Percentiles rank a stretch among this genome's conserved stretches.
phyloP scores from a whole-genome alignment of 2,113 vertebrate species.

The Lophura nycthemera region DNA sequence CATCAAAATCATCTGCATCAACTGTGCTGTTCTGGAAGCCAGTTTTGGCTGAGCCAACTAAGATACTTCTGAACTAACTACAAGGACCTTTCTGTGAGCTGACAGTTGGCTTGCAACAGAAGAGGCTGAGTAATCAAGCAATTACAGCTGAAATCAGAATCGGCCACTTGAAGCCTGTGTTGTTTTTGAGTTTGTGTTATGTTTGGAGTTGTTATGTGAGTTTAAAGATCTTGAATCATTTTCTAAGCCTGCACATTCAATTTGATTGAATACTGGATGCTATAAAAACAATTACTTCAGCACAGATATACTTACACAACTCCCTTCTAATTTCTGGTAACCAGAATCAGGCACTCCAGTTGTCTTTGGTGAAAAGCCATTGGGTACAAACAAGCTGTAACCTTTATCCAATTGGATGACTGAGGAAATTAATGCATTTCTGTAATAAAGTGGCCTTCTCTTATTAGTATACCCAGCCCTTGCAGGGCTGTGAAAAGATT shows the following conservation, averaged over 20 bases:
- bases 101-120: conserved; percentile 53
- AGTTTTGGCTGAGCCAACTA: not conserved
- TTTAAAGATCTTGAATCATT: conserved; percentile 66
- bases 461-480: not conserved
- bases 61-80: conserved; percentile 20
- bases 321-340: conserved; percentile 49
- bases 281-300: conserved; percentile 71
- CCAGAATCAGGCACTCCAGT: not conserved
- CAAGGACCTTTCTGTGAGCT: conserved; percentile 44
- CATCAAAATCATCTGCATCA: not conserved
- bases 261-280: conserved; percentile 57
- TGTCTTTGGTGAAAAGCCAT: conserved; percentile 47
- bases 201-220: conserved; percentile 63
- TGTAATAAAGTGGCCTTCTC: conserved; percentile 11
- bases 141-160: conserved; percentile 63
- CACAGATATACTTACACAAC: conserved; percentile 53
- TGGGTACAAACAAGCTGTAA: conserved; percentile 42
- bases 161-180: conserved; percentile 49
- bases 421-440: not conserved
- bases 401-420: conserved; percentile 15
- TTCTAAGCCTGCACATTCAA: conserved; percentile 54
- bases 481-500: not conserved
- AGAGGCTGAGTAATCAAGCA: conserved; percentile 58
- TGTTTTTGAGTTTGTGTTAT: conserved; percentile 65
- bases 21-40: not conserved